These are phyloP conservation scores for Papilio protenor DNA, from an alignment of 2,888 invertebrate genomes.

Conservation along the genomic window DNA sequence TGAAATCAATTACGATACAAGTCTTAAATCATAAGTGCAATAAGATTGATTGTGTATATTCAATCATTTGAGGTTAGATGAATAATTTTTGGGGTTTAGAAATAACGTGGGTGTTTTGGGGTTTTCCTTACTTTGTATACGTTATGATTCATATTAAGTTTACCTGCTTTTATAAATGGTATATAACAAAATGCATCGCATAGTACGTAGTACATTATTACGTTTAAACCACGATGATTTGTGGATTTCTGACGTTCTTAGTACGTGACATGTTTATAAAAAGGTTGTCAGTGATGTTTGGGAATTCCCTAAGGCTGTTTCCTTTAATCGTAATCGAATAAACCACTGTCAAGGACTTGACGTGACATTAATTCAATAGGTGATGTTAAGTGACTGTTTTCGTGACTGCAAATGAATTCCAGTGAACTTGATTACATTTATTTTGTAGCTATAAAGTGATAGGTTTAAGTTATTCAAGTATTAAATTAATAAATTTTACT, in stretches of 20 bases:
- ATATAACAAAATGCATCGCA: background rate
- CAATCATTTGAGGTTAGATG: background rate
- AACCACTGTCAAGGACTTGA: background rate
- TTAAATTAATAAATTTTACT: too few relatives aligned
- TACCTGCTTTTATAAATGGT: background rate
- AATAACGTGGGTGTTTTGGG: background rate
- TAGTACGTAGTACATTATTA: background rate
- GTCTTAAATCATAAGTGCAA: too few relatives aligned
- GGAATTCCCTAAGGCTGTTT: background rate
- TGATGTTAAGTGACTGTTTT: background rate
- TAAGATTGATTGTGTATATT: too few relatives aligned
- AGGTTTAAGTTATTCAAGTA: too few relatives aligned
- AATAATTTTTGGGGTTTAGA: background rate
- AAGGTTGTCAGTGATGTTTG: too few relatives aligned
- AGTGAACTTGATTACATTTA: too few relatives aligned
- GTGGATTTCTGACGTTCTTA: background rate
- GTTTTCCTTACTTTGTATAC: background rate
- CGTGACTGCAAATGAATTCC: background rate
- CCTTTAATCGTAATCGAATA: background rate
- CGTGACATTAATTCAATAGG: background rate
- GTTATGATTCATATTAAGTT: background rate
- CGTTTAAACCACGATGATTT: background rate
- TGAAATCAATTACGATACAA: too few relatives aligned
- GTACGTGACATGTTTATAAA: background rate
- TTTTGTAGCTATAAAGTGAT: too few relatives aligned